Evolutionary conservation across 2,113 vertebrate species (phyloP).

Genomic region (Phocoena phocoena): DNA sequence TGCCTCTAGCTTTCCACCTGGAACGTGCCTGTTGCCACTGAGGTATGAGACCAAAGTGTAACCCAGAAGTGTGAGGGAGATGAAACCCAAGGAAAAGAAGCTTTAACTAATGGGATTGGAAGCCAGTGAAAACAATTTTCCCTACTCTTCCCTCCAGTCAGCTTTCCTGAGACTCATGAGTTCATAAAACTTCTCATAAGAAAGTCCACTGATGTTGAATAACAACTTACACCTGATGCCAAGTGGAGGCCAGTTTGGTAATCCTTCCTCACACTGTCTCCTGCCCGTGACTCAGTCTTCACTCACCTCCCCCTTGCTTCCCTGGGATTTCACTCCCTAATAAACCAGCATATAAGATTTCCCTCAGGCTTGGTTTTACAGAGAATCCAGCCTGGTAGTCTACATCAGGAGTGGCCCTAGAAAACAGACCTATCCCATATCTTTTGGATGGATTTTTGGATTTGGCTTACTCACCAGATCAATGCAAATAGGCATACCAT

Average conservation of each 20-base stretch:
- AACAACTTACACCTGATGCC: background rate
- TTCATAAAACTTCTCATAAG: background rate
- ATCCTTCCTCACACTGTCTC: background rate
- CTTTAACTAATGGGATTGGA: background rate
- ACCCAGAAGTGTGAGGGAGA: background rate
- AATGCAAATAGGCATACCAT: background rate
- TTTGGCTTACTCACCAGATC: background rate
- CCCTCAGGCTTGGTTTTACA: background rate
- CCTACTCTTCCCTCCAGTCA: background rate
- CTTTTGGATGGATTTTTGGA: constrained; percentile 14
- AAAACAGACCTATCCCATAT: background rate
- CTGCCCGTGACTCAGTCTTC: background rate
- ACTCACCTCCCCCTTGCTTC: background rate
- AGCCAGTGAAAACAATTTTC: constrained; percentile 16
- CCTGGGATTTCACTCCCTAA: background rate
- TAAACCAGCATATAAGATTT: background rate
- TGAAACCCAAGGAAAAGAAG: background rate
- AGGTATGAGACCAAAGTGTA: background rate
- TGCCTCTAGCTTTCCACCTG: background rate
- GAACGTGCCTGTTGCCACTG: background rate
- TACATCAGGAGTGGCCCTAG: background rate
- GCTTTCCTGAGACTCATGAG: background rate
- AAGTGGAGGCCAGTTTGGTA: background rate
- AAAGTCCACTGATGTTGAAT: background rate
- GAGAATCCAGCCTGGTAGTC: background rate